These are phyloP conservation scores for Tyto alba DNA, from an alignment of 2,113 vertebrate genomes.

Conservation along the genomic window DNA sequence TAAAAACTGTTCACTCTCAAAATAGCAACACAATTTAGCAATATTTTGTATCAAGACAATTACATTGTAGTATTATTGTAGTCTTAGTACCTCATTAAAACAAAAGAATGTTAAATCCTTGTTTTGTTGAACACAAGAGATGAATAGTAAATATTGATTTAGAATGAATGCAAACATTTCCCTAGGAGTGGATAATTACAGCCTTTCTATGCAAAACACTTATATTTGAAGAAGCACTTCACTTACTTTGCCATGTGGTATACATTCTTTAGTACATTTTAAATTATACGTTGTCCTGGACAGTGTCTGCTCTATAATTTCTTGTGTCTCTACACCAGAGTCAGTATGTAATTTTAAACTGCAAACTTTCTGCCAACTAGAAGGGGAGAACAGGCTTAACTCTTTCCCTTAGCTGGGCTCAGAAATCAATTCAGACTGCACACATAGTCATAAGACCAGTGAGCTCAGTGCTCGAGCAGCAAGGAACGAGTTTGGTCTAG, in stretches of 20 bases:
- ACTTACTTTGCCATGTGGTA: constrained; percentile 85
- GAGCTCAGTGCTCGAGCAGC: constrained; percentile 21
- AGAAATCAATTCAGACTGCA: constrained; percentile 33
- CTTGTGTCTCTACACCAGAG: constrained; percentile 87
- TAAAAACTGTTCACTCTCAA: constrained; percentile 57
- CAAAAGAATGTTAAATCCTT: constrained; percentile 79
- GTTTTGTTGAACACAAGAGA: constrained; percentile 83
- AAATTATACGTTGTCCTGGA: constrained; percentile 94
- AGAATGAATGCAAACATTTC: constrained; percentile 89
- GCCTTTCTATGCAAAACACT: constrained; percentile 84
- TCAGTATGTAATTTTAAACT: constrained; percentile 90
- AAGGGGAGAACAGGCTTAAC: constrained; percentile 75
- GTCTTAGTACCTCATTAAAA: constrained; percentile 80
- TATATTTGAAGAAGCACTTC: constrained; percentile 83
- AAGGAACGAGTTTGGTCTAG: not conserved
- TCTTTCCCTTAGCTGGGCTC: constrained; percentile 70
- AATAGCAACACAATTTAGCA: constrained; percentile 75
- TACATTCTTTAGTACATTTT: constrained; percentile 87
- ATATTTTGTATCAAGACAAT: constrained; percentile 79
- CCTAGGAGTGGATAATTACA: constrained; percentile 87
- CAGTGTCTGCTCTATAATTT: constrained; percentile 91
- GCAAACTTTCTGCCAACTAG: constrained; percentile 81
- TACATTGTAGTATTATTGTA: constrained; percentile 77
- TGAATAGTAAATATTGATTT: constrained; percentile 89
- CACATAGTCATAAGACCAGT: not conserved